Evolutionary conservation across 2,797 vertebrate genomes (phyloP).

Genomic region (Loris lydekkerianus): DNA sequence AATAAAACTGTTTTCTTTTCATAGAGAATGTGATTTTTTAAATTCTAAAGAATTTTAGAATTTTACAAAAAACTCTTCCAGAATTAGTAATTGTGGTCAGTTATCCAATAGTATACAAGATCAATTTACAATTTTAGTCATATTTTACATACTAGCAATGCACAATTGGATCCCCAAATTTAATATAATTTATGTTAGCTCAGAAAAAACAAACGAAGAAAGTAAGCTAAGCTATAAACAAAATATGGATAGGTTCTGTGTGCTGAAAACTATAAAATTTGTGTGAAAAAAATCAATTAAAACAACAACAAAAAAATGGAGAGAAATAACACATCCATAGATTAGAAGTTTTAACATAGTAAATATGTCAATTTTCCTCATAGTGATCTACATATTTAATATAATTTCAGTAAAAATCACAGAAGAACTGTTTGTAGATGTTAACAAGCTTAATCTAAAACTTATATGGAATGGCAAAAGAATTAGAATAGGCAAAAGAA

Average conservation of each 20-base stretch:
- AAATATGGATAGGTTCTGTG: not conserved
- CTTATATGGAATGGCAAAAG: not conserved
- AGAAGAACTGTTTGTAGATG: not conserved
- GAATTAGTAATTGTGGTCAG: not conserved
- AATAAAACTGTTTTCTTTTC: not conserved
- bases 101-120: not conserved
- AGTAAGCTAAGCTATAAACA: not conserved
- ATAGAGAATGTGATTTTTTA: not conserved
- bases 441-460: not conserved
- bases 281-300: not conserved
- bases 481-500: not conserved
- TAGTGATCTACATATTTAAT: not conserved
- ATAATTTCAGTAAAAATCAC: not conserved
- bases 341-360: not conserved
- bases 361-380: not conserved
- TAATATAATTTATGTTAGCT: not conserved
- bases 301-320: not conserved
- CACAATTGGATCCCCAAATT: not conserved
- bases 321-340: not conserved
- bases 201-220: not conserved
- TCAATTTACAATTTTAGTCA: not conserved
- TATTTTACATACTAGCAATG: not conserved
- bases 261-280: not conserved
- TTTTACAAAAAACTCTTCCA: not conserved
- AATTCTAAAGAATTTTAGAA: not conserved